Conservation (phyloP, 1,140 invertebrate genomes). For the Lepidurus arcticus region DNA sequence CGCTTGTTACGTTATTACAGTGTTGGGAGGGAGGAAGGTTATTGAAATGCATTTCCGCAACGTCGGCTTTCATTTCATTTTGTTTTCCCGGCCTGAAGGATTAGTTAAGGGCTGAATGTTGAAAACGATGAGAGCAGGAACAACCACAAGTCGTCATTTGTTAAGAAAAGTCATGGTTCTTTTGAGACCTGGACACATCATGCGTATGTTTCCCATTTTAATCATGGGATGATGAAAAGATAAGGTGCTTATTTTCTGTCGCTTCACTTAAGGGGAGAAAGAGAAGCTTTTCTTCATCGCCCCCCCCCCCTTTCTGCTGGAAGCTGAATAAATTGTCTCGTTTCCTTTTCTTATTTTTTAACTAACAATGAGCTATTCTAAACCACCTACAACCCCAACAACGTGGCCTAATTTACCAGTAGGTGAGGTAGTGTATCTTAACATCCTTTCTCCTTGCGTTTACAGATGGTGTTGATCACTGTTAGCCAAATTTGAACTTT, state of each 20-base stretch:
- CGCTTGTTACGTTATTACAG: too few species aligned
- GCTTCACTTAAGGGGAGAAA: not conserved
- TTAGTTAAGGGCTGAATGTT: not conserved
- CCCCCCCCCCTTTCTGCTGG: not conserved
- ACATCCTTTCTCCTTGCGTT: too few species aligned
- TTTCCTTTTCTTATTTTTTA: too few species aligned
- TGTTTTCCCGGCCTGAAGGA: not conserved
- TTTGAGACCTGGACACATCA: not conserved
- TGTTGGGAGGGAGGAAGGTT: not conserved
- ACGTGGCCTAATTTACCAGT: too few species aligned
- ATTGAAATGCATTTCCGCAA: constrained; percentile 15
- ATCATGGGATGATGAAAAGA: not conserved
- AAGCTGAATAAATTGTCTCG: not conserved
- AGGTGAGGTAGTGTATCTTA: too few species aligned
- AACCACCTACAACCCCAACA: too few species aligned
- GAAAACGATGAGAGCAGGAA: not conserved
- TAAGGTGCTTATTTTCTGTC: not conserved
- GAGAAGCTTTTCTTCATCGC: not conserved
- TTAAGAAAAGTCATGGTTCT: not conserved
- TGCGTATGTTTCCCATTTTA: not conserved
- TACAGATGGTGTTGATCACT: too few species aligned
- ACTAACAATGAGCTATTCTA: too few species aligned
- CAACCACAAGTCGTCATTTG: not conserved
- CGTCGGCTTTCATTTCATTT: not conserved
- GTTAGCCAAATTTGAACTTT: too few species aligned